phyloP scores from a whole-genome alignment of 1,140 invertebrate species.

The Meloidogyne exigua region DNA sequence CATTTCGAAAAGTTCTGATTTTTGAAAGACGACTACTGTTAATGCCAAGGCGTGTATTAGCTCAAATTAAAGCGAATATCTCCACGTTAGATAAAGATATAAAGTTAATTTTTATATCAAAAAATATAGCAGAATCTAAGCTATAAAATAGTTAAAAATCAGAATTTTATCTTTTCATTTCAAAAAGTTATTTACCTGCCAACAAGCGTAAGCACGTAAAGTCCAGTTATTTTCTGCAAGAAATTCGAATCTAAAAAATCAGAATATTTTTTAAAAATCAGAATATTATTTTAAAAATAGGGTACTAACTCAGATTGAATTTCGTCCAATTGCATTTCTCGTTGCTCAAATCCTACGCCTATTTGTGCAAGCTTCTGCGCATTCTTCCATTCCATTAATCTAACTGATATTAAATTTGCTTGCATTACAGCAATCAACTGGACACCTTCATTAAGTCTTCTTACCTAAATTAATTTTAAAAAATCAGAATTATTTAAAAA shows the following conservation, averaged over 20 bases:
- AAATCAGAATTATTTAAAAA: background rate
- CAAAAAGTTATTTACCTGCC: slow-evolving; percentile 44
- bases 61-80: background rate
- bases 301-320: slow-evolving; percentile 58
- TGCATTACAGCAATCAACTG: slow-evolving; percentile 56
- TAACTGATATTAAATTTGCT: slow-evolving; percentile 50
- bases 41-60: background rate
- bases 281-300: slow-evolving; percentile 1
- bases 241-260: slow-evolving; percentile 57
- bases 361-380: slow-evolving; percentile 59
- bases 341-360: slow-evolving; percentile 59
- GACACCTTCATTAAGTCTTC: slow-evolving; percentile 58
- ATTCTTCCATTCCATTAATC: slow-evolving; percentile 62
- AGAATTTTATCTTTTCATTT: background rate
- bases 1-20: background rate
- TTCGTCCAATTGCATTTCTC: slow-evolving; percentile 56
- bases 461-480: slow-evolving; percentile 34
- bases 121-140: background rate
- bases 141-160: background rate
- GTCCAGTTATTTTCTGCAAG: slow-evolving; percentile 63
- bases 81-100: background rate
- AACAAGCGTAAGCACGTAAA: slow-evolving; percentile 58
- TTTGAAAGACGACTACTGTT: background rate
- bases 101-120: background rate
- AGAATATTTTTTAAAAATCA: slow-evolving; percentile 11